phyloP scores from a whole-genome alignment of 1,140 invertebrate species.

The Bombus haemorrhoidalis region DNA sequence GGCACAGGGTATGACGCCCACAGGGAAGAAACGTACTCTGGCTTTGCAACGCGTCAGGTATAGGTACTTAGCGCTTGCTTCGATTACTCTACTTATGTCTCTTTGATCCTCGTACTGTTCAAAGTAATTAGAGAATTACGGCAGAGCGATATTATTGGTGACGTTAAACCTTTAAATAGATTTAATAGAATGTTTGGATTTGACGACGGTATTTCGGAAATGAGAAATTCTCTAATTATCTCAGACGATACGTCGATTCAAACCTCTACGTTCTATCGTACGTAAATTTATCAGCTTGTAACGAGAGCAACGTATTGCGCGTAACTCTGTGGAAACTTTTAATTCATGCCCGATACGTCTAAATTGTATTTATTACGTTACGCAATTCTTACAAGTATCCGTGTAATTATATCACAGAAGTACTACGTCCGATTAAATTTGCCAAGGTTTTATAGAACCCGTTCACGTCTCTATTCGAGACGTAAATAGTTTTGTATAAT shows the following conservation, averaged over 20 bases:
- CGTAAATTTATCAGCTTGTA: no score
- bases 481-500: no score
- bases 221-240: not conserved
- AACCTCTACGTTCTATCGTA: not conserved
- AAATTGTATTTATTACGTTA: no score
- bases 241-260: not conserved
- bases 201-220: no score
- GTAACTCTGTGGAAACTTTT: no score
- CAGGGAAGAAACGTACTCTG: slow-evolving; percentile 78
- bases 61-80: slow-evolving; percentile 75
- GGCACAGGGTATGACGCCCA: slow-evolving; percentile 77
- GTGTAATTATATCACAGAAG: no score
- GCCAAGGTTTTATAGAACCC: not conserved
- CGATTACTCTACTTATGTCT: not conserved
- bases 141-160: rapidly evolving
- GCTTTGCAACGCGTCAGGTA: slow-evolving; percentile 82
- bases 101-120: not conserved
- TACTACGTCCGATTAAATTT: not conserved
- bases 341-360: no score
- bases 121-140: not conserved
- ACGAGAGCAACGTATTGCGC: no score
- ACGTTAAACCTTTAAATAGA: not conserved
- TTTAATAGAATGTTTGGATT: no score
- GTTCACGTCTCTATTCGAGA: no score
- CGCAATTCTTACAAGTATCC: no score